Percentiles rank a stretch among this genome's conserved stretches.
Conservation (phyloP, 2,113 vertebrate genomes). For the Tachuris rubrigastra region DNA sequence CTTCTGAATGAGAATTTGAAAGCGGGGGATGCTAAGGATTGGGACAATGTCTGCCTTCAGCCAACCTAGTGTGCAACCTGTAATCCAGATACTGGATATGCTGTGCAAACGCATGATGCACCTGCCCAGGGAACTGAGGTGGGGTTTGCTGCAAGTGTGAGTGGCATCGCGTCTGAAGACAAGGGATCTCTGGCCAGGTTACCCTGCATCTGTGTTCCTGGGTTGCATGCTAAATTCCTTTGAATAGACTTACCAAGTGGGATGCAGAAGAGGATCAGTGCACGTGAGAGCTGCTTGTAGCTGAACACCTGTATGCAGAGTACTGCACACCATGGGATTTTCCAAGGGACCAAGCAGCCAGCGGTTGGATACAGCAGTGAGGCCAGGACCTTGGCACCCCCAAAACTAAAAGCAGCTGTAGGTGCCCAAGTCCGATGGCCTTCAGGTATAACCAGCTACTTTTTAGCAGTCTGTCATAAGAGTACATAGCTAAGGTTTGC, state of each 20-base stretch:
- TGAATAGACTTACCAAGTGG: rapidly evolving
- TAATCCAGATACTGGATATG: rapidly evolving
- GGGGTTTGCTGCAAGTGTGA: rapidly evolving
- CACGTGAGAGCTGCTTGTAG: rapidly evolving
- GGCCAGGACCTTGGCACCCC: not conserved
- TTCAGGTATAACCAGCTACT: not conserved
- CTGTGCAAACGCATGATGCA: rapidly evolving
- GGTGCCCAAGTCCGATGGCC: not conserved
- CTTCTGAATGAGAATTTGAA: not conserved
- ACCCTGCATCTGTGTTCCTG: not conserved
- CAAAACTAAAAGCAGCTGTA: not conserved
- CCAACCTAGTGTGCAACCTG: not conserved
- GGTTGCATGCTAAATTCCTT: not conserved
- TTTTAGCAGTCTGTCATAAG: not conserved
- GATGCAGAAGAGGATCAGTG: not conserved
- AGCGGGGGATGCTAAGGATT: not conserved
- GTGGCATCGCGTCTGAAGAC: not conserved
- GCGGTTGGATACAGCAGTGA: not conserved
- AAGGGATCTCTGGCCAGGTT: not conserved
- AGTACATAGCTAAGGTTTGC: not conserved
- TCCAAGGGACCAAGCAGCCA: not conserved
- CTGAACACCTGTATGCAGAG: not conserved
- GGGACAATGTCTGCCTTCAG: rapidly evolving
- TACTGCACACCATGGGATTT: rapidly evolving
- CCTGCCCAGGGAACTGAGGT: not conserved